Evolutionary conservation across 1,140 invertebrate species (phyloP), one percentile per base, ranked within the genome.

Genomic region (Magallana angulata): DNA sequence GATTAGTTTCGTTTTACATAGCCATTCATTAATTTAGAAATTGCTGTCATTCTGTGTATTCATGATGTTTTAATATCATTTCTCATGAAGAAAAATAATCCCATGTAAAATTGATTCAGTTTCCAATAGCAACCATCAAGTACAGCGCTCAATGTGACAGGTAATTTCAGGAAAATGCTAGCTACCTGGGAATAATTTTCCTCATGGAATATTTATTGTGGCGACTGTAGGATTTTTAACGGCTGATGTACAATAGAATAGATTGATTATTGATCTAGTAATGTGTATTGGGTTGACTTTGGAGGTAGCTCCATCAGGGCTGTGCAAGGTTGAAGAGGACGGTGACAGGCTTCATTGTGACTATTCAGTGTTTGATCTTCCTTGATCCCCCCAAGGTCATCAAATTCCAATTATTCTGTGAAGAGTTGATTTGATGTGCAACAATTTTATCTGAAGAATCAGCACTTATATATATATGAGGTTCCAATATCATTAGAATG

Each of bases 151-250:
- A 48, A 12, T 36, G n/a, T 76, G 68, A 76, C 18, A 62, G 24
- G 68, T 30, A 76, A 30, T 24, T 76, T 12, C 68, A 9, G 68
- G 24, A 48, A 48, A 76, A 76, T 76, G 36, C 36, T 76, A 30
- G 68, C 18, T 76, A 76, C 68, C 68, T 76, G 68, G 30, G 68
- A 76, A 30, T 76, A 76, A 76, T 30, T 76, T 30, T 9, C 68
- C 68, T 76, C 68, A 76, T 76, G 68, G 68, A 76, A 76, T 76
- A 76, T 76, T 76, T 76, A 76, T 76, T 30, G 4, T 76, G 68
- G 68, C 11, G 68, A 76, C 68, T 30, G 68, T 5, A 8, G 24
- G 11, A 71, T 71, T 71, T 18, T 76, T 24, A 12, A 76, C 12
- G 24, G 2, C 24, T 76, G 64, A 68, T 9, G 24, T 68, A 48